Evolutionary conservation across 2,113 vertebrate genomes (phyloP).

Genomic region (Tautogolabrus adspersus): DNA sequence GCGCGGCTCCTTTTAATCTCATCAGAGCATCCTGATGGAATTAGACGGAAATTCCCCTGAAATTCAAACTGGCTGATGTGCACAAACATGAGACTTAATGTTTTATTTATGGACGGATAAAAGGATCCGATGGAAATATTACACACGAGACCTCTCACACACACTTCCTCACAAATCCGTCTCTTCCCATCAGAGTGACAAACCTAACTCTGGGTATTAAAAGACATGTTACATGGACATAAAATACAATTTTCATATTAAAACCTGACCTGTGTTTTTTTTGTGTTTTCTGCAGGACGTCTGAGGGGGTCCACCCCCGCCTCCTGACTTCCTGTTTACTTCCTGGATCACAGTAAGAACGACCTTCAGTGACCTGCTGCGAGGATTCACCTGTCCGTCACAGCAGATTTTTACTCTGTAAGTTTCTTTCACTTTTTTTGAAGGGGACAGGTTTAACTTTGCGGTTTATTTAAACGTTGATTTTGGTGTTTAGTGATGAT

Average conservation of each 20-base stretch:
- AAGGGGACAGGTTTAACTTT: too few species aligned
- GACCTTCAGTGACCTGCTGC: not conserved
- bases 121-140: not conserved
- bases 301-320: slow-evolving; percentile 66
- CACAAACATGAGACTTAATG: not conserved
- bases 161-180: not conserved
- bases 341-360: not conserved
- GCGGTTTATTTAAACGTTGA: too few species aligned
- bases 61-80: not conserved
- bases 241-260: too few species aligned
- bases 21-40: not conserved
- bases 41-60: not conserved
- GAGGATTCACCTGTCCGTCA: not conserved
- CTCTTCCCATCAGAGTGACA: not conserved
- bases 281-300: slow-evolving; percentile 31
- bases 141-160: not conserved
- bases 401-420: slow-evolving; percentile 7
- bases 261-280: too few species aligned
- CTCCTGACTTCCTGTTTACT: slow-evolving; percentile 29
- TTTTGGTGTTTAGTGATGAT: too few species aligned
- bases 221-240: too few species aligned
- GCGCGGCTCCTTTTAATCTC: not conserved
- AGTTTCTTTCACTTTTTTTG: not conserved
- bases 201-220: not conserved
- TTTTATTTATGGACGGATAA: not conserved